Percentiles rank a stretch among this genome's conserved stretches.
phyloP scores from a whole-genome alignment of 2,888 invertebrate species.

The Beris chalybata region DNA sequence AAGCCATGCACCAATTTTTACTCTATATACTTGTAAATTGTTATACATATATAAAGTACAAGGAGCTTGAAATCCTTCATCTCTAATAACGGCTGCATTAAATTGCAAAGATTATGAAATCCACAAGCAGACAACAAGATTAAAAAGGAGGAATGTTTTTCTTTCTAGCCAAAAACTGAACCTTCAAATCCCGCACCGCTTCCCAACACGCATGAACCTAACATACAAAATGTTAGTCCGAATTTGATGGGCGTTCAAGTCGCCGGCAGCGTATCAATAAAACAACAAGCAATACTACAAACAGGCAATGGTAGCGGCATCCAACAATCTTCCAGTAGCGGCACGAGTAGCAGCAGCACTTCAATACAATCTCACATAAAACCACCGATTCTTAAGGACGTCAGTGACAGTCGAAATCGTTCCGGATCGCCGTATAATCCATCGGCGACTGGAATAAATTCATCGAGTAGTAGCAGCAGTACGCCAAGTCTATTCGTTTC shows the following conservation, averaged over 20 bases:
- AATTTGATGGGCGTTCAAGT: constrained; percentile 38
- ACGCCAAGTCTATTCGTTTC: constrained; percentile 65
- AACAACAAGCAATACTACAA: constrained; percentile 35
- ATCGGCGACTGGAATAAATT: constrained; percentile 17
- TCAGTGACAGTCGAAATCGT: constrained; percentile 34
- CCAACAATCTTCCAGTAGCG: constrained; percentile 22
- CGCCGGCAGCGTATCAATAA: constrained; percentile 24
- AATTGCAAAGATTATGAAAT: too few relatives aligned
- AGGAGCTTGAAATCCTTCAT: too few relatives aligned
- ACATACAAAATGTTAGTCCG: constrained; percentile 44
- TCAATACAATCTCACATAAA: constrained; percentile 34
- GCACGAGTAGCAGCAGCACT: constrained; percentile 20
- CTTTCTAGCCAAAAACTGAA: constrained; percentile 54
- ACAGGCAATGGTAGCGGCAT: constrained; percentile 24
- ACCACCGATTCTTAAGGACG: constrained; percentile 36
- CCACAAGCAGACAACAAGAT: too few relatives aligned
- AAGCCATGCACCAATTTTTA: too few relatives aligned
- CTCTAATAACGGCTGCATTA: too few relatives aligned
- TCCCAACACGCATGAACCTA: constrained; percentile 42
- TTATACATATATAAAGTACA: too few relatives aligned
- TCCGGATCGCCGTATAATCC: constrained; percentile 37
- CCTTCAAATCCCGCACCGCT: constrained; percentile 49
- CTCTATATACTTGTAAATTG: too few relatives aligned
- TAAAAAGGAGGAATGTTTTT: constrained; percentile 3
- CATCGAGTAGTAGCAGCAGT: constrained; percentile 43